phyloP scores from a whole-genome alignment of 2,113 vertebrate genomes.

The Indicator maculatus region DNA sequence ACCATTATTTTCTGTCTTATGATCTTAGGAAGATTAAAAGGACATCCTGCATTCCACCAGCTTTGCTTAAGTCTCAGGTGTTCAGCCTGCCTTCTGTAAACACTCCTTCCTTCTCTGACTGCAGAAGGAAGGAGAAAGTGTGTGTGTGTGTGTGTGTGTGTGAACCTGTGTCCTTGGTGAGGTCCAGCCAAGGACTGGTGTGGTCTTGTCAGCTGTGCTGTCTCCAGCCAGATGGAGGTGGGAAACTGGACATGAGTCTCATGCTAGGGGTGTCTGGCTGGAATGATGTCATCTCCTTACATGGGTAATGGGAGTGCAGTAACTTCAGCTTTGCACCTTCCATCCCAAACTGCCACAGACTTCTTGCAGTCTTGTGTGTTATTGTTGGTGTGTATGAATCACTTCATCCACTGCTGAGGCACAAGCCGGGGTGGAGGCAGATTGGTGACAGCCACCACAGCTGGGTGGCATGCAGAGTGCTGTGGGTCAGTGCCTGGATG shows the following conservation, averaged over 20 bases:
- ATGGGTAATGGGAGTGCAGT: too few relatives aligned
- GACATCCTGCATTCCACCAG: constrained; percentile 20
- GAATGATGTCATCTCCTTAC: too few relatives aligned
- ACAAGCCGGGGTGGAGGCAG: neutral
- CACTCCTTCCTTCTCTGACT: neutral
- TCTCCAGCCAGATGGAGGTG: neutral
- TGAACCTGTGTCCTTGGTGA: neutral
- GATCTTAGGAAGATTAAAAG: constrained; percentile 50
- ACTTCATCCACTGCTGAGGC: neutral
- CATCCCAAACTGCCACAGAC: neutral
- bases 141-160: neutral
- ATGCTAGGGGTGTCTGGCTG: neutral
- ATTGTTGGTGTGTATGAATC: neutral
- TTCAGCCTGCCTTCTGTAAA: constrained; percentile 30
- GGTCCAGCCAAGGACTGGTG: neutral
- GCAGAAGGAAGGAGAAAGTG: neutral
- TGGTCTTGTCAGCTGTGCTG: neutral
- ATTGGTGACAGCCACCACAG: neutral
- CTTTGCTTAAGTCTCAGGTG: constrained; percentile 10
- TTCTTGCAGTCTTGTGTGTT: neutral
- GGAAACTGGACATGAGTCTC: neutral
- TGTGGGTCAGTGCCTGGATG: neutral
- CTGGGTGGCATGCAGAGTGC: neutral
- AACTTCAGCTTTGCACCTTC: neutral
- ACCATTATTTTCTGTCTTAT: constrained; percentile 58